Base-by-base conservation (phyloP, 1,140 invertebrate species). In the Onthophagus taurus region DNA sequence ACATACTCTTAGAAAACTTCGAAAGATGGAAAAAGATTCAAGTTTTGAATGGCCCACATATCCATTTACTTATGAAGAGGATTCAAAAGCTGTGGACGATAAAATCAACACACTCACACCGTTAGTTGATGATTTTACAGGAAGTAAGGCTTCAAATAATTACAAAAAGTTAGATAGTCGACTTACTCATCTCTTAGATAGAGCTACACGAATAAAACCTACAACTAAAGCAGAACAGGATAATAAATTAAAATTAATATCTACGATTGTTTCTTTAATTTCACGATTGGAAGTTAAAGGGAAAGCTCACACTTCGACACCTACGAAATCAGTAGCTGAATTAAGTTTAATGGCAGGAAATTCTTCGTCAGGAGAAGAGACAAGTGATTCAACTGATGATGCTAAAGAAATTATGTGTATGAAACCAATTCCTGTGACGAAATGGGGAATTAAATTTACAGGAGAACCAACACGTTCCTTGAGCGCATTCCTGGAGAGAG, bases 401-500 rank as follows among this genome's bases (percentile, higher is more conserved):
- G 26, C 16, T 9, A 11, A 11, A 13, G 16, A 11, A 14, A 14
- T 16, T n/a, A 11, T 12, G n/a, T 16, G 9, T 14, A 13, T 7
- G n/a, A 36, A 36, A 18, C 34, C 34, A 9, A 18, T 36, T 12
- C 34, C 34, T 36, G 34, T 36, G 17, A 18, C 34, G 17, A 17
- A 11, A 18, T 36, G 34, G 34, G 34, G 18, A 9, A 17, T 47
- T 18, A 34, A 47, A 42, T 47, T 47, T 42, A 24, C 45, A 4
- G 44, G 44, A 12, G 19, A 19, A n/a, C 19, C 23, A 31, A 36
- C 20, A 14, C 9, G 30, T 8, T 46, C 30, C 6, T 14, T 49
- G 7, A 33, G 11, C 13, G 24, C 38, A 30, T 50, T 50, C 30
- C 26, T 48, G 11, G 49, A 50, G 34, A 18, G 49, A 2, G 30